Conservation (phyloP, 2,797 vertebrate species). For the Corythornis leucogaster region DNA sequence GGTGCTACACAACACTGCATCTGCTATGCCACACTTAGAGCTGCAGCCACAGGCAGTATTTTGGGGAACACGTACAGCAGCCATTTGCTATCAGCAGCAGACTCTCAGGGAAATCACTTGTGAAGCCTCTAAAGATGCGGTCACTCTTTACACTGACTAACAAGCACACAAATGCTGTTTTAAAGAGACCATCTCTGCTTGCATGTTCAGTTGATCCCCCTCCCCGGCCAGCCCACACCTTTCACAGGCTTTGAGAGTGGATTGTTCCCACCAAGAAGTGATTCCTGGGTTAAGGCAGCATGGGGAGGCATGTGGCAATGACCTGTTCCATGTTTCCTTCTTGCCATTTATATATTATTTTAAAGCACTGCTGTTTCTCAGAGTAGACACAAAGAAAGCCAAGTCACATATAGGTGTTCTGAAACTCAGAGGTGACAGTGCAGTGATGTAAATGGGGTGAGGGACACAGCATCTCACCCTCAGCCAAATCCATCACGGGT, state of each 20-base stretch:
- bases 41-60: slow-evolving; percentile 22
- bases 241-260: background rate
- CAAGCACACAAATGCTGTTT: background rate
- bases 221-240: background rate
- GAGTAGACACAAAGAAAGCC: background rate
- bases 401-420: accelerated
- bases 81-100: background rate
- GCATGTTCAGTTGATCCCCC: background rate
- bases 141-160: background rate
- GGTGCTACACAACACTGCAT: slow-evolving; percentile 33
- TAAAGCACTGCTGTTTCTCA: background rate
- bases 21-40: slow-evolving; percentile 49
- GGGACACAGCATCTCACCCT: background rate
- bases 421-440: background rate
- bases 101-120: background rate
- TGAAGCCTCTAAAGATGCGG: background rate
- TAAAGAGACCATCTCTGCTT: background rate
- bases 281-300: background rate
- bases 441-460: background rate
- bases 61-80: slow-evolving; percentile 3
- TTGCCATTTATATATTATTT: background rate
- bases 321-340: accelerated
- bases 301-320: accelerated
- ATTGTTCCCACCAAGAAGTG: background rate
- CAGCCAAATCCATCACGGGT: background rate